A percentile compares a stretch with the other conserved stretches of the same genome.
Conservation (phyloP, 2,797 vertebrate genomes). For the Hybognathus amarus region DNA sequence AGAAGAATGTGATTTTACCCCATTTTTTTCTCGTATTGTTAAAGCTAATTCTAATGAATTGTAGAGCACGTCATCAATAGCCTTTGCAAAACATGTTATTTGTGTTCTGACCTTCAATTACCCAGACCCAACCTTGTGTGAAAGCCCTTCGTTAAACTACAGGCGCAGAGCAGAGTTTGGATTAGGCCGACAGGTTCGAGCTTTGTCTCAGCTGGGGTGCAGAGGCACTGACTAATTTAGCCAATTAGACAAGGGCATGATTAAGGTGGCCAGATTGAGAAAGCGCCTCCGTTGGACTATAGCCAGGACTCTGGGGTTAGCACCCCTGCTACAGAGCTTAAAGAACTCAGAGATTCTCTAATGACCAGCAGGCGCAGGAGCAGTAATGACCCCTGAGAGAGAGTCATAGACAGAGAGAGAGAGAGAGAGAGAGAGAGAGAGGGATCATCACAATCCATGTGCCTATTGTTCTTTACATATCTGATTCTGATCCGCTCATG, state of each 20-base stretch:
- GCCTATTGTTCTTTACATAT: slow-evolving; percentile 29
- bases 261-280: slow-evolving; percentile 82
- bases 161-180: slow-evolving; percentile 29
- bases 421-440: slow-evolving; percentile 39
- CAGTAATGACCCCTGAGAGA: slow-evolving; percentile 69
- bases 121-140: slow-evolving; percentile 49
- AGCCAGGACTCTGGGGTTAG: slow-evolving; percentile 78
- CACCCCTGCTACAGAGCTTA: slow-evolving; percentile 73
- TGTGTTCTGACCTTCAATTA: slow-evolving; percentile 59
- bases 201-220: slow-evolving; percentile 70
- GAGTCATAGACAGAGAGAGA: slow-evolving; percentile 1
- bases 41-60: slow-evolving; percentile 31
- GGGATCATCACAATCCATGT: slow-evolving; percentile 9
- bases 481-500: not conserved
- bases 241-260: slow-evolving; percentile 82
- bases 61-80: slow-evolving; percentile 35
- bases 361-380: slow-evolving; percentile 69
- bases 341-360: slow-evolving; percentile 66
- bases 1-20: not conserved
- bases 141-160: slow-evolving; percentile 55
- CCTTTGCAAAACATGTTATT: slow-evolving; percentile 46
- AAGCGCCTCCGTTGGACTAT: slow-evolving; percentile 75
- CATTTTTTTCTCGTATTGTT: slow-evolving; percentile 34
- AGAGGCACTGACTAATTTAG: slow-evolving; percentile 76
- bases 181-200: slow-evolving; percentile 69